Evolutionary conservation across 1,140 invertebrate species (phyloP).

Genomic region (Ceratina calcarata): DNA sequence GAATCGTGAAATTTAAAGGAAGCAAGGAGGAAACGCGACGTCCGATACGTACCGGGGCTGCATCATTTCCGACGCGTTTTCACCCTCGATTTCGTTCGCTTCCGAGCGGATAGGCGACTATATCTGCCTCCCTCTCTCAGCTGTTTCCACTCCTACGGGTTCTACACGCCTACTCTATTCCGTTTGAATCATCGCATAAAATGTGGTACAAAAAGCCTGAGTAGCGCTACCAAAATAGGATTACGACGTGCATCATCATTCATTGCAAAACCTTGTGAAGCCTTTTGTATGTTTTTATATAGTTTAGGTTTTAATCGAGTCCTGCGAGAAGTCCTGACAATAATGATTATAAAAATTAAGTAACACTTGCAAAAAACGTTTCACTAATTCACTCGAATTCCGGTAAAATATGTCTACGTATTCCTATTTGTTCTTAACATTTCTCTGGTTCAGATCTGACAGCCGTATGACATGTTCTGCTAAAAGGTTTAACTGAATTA

Average conservation of each 20-base stretch:
- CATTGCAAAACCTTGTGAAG: no score
- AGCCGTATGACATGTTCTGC: no score
- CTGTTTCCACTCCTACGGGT: constrained; percentile 30
- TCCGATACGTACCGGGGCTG: neutral
- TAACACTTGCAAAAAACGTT: no score
- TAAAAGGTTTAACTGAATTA: no score
- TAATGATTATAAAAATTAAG: no score
- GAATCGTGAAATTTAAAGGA: neutral
- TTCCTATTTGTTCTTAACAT: no score
- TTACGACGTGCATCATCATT: neutral
- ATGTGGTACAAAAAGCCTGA: constrained; percentile 42
- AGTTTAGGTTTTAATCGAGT: neutral
- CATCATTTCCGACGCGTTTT: constrained; percentile 38
- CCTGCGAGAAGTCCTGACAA: no score
- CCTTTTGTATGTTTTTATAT: neutral
- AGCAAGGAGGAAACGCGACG: constrained; percentile 13
- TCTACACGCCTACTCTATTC: constrained; percentile 53
- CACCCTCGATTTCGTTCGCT: constrained; percentile 52
- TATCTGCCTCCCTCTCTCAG: neutral
- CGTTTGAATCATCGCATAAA: constrained; percentile 62
- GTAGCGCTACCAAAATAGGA: constrained; percentile 46
- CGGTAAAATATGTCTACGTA: no score
- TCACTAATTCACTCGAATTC: no score
- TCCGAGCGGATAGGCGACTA: constrained; percentile 35
- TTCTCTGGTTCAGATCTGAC: no score